Evolutionary conservation across 2,797 vertebrate species (phyloP).

Genomic region (Okamejei kenojei): DNA sequence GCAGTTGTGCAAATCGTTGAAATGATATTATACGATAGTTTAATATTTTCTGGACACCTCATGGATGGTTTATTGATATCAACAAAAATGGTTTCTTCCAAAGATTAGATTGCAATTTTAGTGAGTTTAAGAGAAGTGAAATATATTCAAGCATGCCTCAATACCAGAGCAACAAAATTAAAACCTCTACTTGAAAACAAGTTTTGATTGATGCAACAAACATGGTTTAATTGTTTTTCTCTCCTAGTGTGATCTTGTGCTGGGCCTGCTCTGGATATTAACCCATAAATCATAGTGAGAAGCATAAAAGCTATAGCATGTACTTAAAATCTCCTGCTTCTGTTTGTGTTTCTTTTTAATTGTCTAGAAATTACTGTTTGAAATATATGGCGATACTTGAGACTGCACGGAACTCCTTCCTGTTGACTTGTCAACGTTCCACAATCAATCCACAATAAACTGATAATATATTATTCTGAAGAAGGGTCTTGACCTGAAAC

Average conservation of each 20-base stretch:
- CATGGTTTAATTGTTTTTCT: slow-evolving; percentile 17
- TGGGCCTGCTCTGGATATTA: slow-evolving; percentile 16
- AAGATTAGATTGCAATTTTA: not conserved
- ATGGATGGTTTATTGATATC: not conserved
- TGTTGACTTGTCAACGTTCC: not conserved
- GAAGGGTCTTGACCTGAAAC: no score
- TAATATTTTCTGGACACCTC: not conserved
- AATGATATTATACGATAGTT: slow-evolving; percentile 4
- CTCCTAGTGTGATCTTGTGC: not conserved
- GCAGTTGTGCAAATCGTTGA: not conserved
- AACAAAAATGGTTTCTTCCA: not conserved
- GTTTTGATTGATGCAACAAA: slow-evolving; percentile 34
- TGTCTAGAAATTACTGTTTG: slow-evolving; percentile 17
- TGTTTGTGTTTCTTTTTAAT: slow-evolving; percentile 11
- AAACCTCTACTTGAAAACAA: slow-evolving; percentile 22
- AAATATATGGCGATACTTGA: not conserved
- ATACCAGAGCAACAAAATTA: slow-evolving; percentile 11
- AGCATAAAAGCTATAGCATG: not conserved
- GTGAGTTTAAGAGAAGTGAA: slow-evolving; percentile 4
- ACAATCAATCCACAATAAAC: not conserved
- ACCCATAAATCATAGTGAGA: slow-evolving; percentile 30
- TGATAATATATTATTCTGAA: not conserved
- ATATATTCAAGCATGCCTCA: not conserved
- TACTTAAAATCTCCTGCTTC: not conserved
- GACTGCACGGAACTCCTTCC: not conserved